Evolutionary conservation across 2,888 invertebrate species (phyloP).

Genomic region (Chymomyza fuscimana): DNA sequence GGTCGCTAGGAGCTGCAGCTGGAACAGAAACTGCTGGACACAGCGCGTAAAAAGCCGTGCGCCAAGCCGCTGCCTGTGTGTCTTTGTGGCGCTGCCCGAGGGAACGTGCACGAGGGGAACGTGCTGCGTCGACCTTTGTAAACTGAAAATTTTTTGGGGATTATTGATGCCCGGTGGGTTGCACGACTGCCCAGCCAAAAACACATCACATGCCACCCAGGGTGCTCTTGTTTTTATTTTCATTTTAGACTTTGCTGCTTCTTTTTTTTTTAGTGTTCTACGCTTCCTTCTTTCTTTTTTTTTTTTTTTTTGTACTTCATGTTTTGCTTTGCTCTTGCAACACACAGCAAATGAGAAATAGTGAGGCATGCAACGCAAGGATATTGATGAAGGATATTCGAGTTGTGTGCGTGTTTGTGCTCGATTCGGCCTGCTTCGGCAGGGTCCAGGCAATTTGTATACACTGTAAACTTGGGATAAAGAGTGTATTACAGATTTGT

Average conservation of each 20-base stretch:
- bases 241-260: constrained; percentile 28
- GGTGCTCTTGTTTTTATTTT: constrained; percentile 30
- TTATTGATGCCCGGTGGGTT: constrained; percentile 71
- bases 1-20: background rate
- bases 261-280: background rate
- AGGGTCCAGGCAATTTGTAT: background rate
- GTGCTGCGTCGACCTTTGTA: constrained; percentile 56
- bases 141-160: constrained; percentile 61
- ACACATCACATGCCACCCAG: background rate
- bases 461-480: too few relatives aligned
- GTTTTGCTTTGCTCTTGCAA: background rate
- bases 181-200: constrained; percentile 10
- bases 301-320: background rate
- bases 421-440: background rate
- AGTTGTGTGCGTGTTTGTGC: constrained; percentile 34
- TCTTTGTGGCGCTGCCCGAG: constrained; percentile 9
- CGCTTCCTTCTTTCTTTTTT: constrained; percentile 5
- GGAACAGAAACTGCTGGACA: constrained; percentile 49
- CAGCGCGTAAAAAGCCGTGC: constrained; percentile 69
- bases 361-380: constrained; percentile 53
- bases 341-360: constrained; percentile 53
- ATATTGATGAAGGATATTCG: constrained; percentile 77
- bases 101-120: constrained; percentile 9
- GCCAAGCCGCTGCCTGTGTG: background rate
- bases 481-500: too few relatives aligned